Evolutionary conservation across 2,888 invertebrate genomes (phyloP), one percentile per base, ranked within the genome.

Genomic region (Dione juno): DNA sequence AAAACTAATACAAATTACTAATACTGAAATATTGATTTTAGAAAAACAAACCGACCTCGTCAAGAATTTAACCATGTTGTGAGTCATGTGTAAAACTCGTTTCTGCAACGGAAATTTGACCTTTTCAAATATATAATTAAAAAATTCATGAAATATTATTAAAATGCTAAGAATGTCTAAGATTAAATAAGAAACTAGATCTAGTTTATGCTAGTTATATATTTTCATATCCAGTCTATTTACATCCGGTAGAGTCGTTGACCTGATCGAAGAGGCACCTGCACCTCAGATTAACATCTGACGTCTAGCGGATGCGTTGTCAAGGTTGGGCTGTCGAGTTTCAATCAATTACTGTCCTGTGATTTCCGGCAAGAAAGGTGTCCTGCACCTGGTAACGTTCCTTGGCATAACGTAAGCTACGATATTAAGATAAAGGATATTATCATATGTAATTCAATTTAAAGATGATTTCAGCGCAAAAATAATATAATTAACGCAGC

Each of bases 251-350:
- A 88, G 50, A 64, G 67, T 67, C 75, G 69, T 87, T 84, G 80
- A 73, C 76, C 82, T 84, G 82, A 82, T 77, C 79, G 75, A 78
- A 77, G 78, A 77, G 83, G 82, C 89, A 90, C 90, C 89, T 90
- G 91, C 87, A 84, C 81, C 77, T 82, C 83, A 81, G 82, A 81
- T 80, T 81, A 79, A 78, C 80, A 80, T 79, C 81, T 79, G 79
- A 77, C 78, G 79, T 61, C 69, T 75, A 70, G 72, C 76, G 75
- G 75, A 75, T 76, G 72, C 73, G 66, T 71, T 68, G 58, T 71
- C 73, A 78, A 77, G 76, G 75, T 74, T 66, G 35, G 66, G 45
- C 61, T 74, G 71, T 67, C 71, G 53, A 67, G 53, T 73, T 73
- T 69, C 67, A 65, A 67, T 66, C 63, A 69, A 71, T 68, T 41